A percentile compares a stretch with the other conserved stretches of the same genome.
phyloP scores from a whole-genome alignment of 2,113 vertebrate genomes.

The Strix uralensis region DNA sequence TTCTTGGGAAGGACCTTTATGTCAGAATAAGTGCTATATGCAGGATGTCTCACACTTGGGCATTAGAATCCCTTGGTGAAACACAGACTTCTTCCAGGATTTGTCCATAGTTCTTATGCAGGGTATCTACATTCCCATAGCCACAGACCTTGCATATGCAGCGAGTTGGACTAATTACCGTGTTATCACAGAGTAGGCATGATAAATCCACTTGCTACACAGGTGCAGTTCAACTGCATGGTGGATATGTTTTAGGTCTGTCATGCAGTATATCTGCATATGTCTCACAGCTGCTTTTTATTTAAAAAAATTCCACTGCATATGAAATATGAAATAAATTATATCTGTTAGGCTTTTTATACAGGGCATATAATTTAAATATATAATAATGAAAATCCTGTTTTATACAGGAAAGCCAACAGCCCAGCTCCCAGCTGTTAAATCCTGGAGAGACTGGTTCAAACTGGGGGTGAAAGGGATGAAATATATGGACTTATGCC shows the following conservation, averaged over 20 bases:
- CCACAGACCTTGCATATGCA: background rate
- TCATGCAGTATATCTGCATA: background rate
- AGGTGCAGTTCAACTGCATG: background rate
- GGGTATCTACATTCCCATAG: background rate
- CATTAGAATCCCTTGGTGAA: background rate
- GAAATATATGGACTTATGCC: background rate
- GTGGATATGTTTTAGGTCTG: background rate
- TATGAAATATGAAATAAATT: background rate
- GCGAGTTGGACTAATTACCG: fast-evolving
- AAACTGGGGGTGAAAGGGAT: background rate
- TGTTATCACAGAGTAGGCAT: background rate
- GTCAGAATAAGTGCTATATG: background rate
- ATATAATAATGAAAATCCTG: background rate
- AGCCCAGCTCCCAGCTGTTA: background rate
- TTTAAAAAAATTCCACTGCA: background rate
- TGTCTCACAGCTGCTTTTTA: conserved; percentile 16
- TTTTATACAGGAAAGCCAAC: background rate
- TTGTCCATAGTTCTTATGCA: background rate
- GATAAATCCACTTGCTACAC: background rate
- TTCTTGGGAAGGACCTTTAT: background rate
- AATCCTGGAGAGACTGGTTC: background rate
- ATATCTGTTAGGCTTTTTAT: background rate
- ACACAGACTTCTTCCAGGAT: background rate
- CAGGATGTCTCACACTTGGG: background rate
- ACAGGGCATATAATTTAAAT: background rate